Evolutionary conservation across 2,888 invertebrate species (phyloP), one percentile per base, ranked within the genome.

Genomic region (Laothoe populi): DNA sequence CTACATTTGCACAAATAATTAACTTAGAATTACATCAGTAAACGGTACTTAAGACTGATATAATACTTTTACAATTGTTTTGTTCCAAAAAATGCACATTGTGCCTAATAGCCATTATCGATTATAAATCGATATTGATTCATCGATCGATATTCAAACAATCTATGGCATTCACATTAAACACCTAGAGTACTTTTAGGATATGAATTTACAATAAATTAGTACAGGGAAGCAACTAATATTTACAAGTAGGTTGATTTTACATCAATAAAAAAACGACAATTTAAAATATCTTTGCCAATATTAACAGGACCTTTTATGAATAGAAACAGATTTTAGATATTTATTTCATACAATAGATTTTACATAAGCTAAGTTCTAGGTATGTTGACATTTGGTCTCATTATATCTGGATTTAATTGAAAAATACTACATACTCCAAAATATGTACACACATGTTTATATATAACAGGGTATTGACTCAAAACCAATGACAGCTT

Each of bases 1-100:
- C 92, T 92, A 92, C 92, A 92, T 89, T 90, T 90, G 89, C 90
- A 90, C 90, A 91, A 88, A 87, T 88, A 84, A 81, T 87, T 80
- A 87, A 86, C 87, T 88, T 89, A 88, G 79, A 86, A 82, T 87
- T 84, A 84, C 82, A 89, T 87, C 87, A 88, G 87, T 85, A 77
- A 83, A 81, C 69, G 70, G 84, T 82, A 83, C 79, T 77, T 80
- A 81, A 68, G 75, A 86, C 87, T 87, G 84, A 86, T 75, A 83
- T 87, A 89, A 90, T 88, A 89, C 86, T 88, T 84, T 83, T 69
- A 82, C 71, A 77, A 77, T 77, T 64, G 66, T 79, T 84, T 83
- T 83, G 81, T 84, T 83, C 79, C 74, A 70, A 78, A 79, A 71
- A 75, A 67, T 75, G 79, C 79, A 82, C 75, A 73, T 77, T 77